Base-by-base conservation (phyloP, 2,113 vertebrate genomes). In the Apodemus speciosus region DNA sequence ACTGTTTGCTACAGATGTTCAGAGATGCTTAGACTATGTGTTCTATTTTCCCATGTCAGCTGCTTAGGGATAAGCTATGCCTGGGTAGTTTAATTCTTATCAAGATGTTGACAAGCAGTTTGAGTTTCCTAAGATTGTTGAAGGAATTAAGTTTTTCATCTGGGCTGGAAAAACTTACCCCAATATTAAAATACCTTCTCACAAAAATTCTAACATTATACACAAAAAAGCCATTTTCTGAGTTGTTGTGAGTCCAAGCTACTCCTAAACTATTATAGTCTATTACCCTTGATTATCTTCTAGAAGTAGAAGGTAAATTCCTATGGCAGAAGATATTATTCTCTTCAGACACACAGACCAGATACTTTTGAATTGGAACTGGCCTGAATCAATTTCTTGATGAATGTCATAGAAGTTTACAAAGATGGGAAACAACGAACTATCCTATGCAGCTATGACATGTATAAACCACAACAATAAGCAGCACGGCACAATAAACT, bases 1-100 rank as follows among this genome's bases (percentile, higher is more conserved):
- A 94, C 94, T 97, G 75, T 96, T 97, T 97, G 93, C 95, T 92
- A 96, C 95, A 97, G 97, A 97, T 97, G 92, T 87, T 68, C 83
- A 76, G 94, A 97, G 94, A 97, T 93, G 88, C 81, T 96, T 95
- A 96, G 84, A 27, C 79, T 94, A 71, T 77, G 95, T 60, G 25
- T 93, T 96, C 90, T 95, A 83, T 96, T 93, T 96, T 92, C n/a
- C 40, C 62, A 49, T 71, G 40, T 13, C 92, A 95, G 71, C 94
- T 97, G 92, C 91, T 96, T 79, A 92, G 81, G 18, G 32, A 97
- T 95, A 79, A 83, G 85, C 64, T 64, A 38, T 35, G n/a, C 46
- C n/a, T 85, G 40, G 46, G 0, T 32, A 13, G 68, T 71, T 96
- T 93, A 69, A 43, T 93, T 93, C 69, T 90, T 92, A 93, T 88